These are phyloP conservation scores for Otis tarda DNA, from an alignment of 2,113 vertebrate genomes.

Conservation along the genomic window DNA sequence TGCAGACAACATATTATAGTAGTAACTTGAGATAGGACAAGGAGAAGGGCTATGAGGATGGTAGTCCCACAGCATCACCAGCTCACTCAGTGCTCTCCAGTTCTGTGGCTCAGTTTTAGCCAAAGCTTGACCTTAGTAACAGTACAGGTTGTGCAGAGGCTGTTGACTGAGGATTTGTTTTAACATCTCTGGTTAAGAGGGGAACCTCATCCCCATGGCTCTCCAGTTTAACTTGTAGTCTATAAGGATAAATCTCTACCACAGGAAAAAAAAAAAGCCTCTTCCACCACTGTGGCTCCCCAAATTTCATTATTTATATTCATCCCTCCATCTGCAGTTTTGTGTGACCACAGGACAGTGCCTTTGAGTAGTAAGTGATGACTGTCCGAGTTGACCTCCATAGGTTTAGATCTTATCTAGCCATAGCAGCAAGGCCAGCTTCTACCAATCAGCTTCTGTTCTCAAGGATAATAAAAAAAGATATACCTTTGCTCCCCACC, in stretches of 20 bases:
- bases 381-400: neutral
- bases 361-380: neutral
- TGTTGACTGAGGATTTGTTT: neutral
- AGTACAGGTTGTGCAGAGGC: neutral
- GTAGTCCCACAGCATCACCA: neutral
- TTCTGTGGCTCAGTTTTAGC: neutral
- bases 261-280: neutral
- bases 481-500: constrained; percentile 6
- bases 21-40: too few species aligned
- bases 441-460: neutral
- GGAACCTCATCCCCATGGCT: neutral
- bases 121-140: neutral
- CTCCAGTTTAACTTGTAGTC: neutral
- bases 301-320: neutral
- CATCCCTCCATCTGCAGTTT: neutral
- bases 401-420: neutral
- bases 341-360: neutral
- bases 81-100: neutral
- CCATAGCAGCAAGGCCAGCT: neutral
- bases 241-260: neutral
- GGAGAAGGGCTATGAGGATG: neutral
- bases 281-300: neutral
- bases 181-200: neutral
- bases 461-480: constrained; percentile 22
- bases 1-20: neutral